phyloP scores from a whole-genome alignment of 2,797 vertebrate genomes.

The Varecia variegata region DNA sequence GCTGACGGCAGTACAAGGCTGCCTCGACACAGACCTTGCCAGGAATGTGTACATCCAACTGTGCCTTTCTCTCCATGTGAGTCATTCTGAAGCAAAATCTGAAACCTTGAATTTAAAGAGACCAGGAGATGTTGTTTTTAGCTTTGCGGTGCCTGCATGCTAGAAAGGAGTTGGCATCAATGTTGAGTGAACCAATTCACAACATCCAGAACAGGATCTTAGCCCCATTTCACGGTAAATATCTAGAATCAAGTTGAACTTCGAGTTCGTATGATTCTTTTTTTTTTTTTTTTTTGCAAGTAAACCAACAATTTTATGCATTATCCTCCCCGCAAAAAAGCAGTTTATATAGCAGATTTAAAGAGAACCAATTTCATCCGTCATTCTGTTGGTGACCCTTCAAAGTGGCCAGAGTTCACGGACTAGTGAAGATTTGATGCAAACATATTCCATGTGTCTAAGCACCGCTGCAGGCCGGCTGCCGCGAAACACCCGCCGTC shows the following conservation, averaged over 20 bases:
- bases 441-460: no score
- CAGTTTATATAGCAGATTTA: neutral
- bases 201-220: neutral
- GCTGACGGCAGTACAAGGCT: neutral
- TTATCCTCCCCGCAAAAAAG: neutral
- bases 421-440: neutral
- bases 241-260: neutral
- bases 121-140: neutral
- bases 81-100: neutral
- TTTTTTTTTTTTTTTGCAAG: no score
- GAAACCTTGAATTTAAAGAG: neutral
- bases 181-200: neutral
- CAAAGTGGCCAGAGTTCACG: neutral
- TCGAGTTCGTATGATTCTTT: neutral
- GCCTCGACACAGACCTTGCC: neutral
- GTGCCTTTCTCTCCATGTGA: neutral
- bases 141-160: neutral
- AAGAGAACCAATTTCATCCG: neutral
- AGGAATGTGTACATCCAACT: neutral
- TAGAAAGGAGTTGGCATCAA: neutral
- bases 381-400: neutral
- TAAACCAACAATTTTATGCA: neutral
- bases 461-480: rapidly evolving
- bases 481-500: no score
- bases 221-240: neutral